Evolutionary conservation across 1,140 invertebrate genomes (phyloP).

Genomic region (Lerema accius): DNA sequence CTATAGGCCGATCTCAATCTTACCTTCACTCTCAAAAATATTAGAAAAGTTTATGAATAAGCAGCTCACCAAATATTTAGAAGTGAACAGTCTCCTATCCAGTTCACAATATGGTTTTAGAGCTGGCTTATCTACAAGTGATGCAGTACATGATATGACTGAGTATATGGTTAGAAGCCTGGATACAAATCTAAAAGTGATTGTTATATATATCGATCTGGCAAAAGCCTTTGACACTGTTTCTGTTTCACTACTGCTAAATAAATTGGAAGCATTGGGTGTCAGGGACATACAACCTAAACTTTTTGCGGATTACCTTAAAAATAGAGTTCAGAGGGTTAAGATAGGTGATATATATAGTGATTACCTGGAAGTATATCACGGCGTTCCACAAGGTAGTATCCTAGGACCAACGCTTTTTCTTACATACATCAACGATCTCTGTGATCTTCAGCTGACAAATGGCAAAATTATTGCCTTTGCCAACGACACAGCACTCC

Average conservation of each 20-base stretch:
- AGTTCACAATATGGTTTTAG: background rate
- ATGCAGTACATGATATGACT: background rate
- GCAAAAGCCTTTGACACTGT: slow-evolving; percentile 7
- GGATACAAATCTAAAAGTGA: background rate
- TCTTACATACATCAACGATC: slow-evolving; percentile 9
- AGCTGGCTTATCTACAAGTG: background rate
- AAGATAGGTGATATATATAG: background rate
- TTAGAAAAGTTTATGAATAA: background rate
- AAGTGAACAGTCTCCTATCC: background rate
- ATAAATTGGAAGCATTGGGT: background rate
- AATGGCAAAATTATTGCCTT: slow-evolving; percentile 6
- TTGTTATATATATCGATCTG: background rate
- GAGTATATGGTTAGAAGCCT: background rate
- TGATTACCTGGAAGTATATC: background rate
- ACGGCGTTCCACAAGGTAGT: background rate
- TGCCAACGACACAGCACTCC: slow-evolving; percentile 14
- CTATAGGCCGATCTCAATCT: background rate
- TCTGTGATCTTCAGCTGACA: background rate
- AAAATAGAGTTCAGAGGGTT: background rate
- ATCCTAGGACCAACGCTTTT: background rate
- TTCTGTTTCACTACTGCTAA: background rate
- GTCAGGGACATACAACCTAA: background rate
- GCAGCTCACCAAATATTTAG: background rate
- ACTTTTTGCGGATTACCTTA: slow-evolving; percentile 2
- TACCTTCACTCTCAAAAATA: background rate